phyloP scores from a whole-genome alignment of 2,888 invertebrate genomes.

The Unio delphinus region DNA sequence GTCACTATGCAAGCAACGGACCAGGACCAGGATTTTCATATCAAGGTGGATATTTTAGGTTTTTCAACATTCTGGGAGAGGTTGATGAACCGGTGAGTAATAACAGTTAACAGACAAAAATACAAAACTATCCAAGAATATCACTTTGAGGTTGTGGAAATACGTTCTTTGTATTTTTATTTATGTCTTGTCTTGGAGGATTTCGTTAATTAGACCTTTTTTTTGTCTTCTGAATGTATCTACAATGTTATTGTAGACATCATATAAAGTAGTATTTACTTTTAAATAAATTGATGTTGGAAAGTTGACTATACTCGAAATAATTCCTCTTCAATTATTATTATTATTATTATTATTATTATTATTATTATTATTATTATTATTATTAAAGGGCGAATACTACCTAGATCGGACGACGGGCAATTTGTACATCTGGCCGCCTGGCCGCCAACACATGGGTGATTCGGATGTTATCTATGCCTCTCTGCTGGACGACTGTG shows the following conservation, averaged over 20 bases:
- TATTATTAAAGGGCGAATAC: constrained; percentile 43
- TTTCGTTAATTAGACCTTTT: too few species aligned
- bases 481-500: constrained; percentile 36
- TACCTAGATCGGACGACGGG: constrained; percentile 42
- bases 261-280: too few species aligned
- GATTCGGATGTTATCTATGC: constrained; percentile 35
- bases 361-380: too few species aligned
- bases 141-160: background rate
- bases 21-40: background rate
- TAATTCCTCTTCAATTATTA: too few species aligned
- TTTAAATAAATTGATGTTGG: too few species aligned
- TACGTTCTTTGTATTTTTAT: too few species aligned
- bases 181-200: too few species aligned
- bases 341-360: too few species aligned
- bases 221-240: too few species aligned
- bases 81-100: constrained; percentile 45
- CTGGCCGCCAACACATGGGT: constrained; percentile 40
- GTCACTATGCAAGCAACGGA: too few species aligned
- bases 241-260: too few species aligned
- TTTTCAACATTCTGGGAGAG: constrained; percentile 44
- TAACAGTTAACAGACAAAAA: background rate
- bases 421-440: constrained; percentile 45
- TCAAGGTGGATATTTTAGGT: constrained; percentile 47
- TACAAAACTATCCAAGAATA: background rate
- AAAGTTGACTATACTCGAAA: too few species aligned